A percentile compares a stretch with the other conserved stretches of the same genome.
phyloP scores from a whole-genome alignment of 2,113 vertebrate genomes.

The Otus sunia region DNA sequence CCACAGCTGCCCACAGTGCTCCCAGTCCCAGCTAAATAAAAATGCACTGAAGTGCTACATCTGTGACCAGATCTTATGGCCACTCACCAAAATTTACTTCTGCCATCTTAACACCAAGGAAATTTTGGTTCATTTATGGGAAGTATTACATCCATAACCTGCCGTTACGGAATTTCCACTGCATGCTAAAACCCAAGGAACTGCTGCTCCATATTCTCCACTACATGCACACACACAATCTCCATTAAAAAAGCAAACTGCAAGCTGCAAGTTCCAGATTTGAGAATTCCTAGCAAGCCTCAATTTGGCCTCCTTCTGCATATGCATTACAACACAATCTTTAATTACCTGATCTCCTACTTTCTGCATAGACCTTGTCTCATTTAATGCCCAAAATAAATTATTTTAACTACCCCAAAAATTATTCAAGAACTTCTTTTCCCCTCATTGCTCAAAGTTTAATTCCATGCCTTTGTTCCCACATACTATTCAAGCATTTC shows the following conservation, averaged over 20 bases:
- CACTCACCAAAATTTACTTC: neutral
- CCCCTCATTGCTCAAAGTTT: neutral
- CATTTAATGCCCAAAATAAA: neutral
- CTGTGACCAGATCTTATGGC: neutral
- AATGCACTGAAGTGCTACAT: fast-evolving
- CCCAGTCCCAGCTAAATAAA: neutral
- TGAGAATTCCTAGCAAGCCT: neutral
- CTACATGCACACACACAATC: neutral
- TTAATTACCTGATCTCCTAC: neutral
- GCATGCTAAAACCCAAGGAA: neutral
- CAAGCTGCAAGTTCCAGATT: neutral
- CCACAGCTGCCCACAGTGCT: neutral
- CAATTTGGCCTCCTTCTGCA: neutral
- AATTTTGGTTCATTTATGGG: neutral
- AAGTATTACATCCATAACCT: neutral
- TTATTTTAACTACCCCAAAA: neutral
- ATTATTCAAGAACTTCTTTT: neutral
- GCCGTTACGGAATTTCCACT: neutral
- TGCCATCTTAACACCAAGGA: neutral
- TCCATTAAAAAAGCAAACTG: neutral
- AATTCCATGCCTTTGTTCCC: neutral
- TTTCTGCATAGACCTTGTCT: neutral
- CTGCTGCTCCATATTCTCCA: neutral
- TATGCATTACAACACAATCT: neutral
- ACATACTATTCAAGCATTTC: neutral